phyloP scores from a whole-genome alignment of 2,797 vertebrate species.

The Amniataba percoides region DNA sequence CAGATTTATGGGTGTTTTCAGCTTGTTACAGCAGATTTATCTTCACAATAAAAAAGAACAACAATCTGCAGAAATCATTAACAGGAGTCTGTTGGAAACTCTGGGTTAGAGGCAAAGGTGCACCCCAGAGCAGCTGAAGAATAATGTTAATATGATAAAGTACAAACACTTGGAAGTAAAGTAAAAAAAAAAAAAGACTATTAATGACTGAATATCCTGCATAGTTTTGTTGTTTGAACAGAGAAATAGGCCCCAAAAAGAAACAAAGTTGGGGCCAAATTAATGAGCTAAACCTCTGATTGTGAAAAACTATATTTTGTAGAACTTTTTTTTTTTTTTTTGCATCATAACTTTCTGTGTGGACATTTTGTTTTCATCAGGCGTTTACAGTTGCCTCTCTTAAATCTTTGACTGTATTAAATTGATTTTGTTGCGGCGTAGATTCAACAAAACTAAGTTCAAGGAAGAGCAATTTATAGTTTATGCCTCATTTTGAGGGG shows the following conservation, averaged over 20 bases:
- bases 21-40: constrained; percentile 92
- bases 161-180: constrained; percentile 49
- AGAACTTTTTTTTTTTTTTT: constrained; percentile 5
- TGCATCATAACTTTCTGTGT: neutral
- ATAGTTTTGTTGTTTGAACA: constrained; percentile 18
- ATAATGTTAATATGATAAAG: constrained; percentile 62
- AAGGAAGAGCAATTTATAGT: constrained; percentile 20
- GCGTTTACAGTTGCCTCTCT: constrained; percentile 19
- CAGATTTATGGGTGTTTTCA: constrained; percentile 89
- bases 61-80: constrained; percentile 90
- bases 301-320: constrained; percentile 4
- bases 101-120: constrained; percentile 59
- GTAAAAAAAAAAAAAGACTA: constrained; percentile 19
- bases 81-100: constrained; percentile 70
- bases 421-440: neutral
- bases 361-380: neutral
- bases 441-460: constrained; percentile 24
- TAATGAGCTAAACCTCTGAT: constrained; percentile 29
- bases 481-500: constrained; percentile 16
- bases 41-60: constrained; percentile 89
- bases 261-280: constrained; percentile 19
- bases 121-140: constrained; percentile 45
- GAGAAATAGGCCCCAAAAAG: constrained; percentile 30
- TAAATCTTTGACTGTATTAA: neutral
- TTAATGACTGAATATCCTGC: constrained; percentile 30